Conservation (phyloP, 2,888 invertebrate species). For the Tetropium fuscum region DNA sequence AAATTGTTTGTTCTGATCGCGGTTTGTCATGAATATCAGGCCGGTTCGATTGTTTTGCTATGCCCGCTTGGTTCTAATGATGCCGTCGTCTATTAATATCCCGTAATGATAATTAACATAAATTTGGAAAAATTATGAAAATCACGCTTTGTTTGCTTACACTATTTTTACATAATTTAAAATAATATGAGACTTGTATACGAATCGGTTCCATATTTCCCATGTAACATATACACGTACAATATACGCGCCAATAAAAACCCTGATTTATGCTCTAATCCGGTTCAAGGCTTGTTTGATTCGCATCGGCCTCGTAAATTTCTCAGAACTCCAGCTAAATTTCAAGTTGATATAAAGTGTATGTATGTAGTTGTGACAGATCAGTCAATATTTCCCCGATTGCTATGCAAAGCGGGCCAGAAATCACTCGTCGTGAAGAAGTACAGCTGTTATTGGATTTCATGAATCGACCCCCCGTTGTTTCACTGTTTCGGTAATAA, state of each 20-base stretch:
- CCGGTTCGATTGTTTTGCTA: too few relatives aligned
- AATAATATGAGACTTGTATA: slow-evolving; percentile 3
- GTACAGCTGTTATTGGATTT: slow-evolving; percentile 64
- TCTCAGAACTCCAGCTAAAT: slow-evolving; percentile 18
- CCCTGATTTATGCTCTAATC: slow-evolving; percentile 28
- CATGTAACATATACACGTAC: slow-evolving; percentile 22
- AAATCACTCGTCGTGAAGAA: slow-evolving; percentile 62
- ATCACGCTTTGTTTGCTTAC: slow-evolving; percentile 19
- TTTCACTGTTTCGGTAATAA: slow-evolving; percentile 59
- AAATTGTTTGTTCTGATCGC: too few relatives aligned
- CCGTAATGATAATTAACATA: slow-evolving; percentile 20
- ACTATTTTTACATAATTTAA: slow-evolving; percentile 27
- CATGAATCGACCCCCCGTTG: slow-evolving; percentile 56
- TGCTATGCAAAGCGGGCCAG: slow-evolving; percentile 61
- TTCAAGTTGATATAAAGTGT: slow-evolving; percentile 34
- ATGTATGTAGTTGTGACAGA: slow-evolving; percentile 49
- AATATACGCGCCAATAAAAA: slow-evolving; percentile 16
- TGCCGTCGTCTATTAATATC: slow-evolving; percentile 6
- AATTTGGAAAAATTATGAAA: slow-evolving; percentile 25
- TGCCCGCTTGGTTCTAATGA: slow-evolving; percentile 5
- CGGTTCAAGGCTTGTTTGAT: slow-evolving; percentile 23
- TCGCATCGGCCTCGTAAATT: slow-evolving; percentile 27
- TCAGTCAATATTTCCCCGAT: slow-evolving; percentile 54
- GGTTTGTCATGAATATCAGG: too few relatives aligned
- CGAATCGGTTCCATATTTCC: slow-evolving; percentile 17